Base-by-base conservation (phyloP, 2,113 vertebrate genomes). In the Andinoacara biseriatus region DNA sequence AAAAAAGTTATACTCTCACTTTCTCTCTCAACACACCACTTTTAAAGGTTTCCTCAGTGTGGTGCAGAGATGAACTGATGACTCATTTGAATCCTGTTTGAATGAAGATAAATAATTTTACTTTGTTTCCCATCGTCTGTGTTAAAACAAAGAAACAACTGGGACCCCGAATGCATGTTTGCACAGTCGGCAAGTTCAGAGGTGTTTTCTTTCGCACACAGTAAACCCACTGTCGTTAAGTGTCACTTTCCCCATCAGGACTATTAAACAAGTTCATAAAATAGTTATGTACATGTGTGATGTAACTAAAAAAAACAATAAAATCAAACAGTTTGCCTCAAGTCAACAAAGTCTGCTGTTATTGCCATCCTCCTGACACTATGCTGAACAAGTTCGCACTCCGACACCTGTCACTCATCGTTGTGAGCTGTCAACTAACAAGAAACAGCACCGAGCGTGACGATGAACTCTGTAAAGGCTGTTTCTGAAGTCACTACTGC, bases 51-150 rank as follows among this genome's bases (percentile, higher is more conserved):
- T 57, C 43, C 33, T 85, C 33, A 18, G 38, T 57, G 31, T 20
- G 4, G 29, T 33, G 81, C 52, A 78, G 76, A 40, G 69, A 77
- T 5, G 18, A 40, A 22, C 46, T 24, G 46, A 58, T 86, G 77
- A 83, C 78, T 83, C 76, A 90, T 91, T 92, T 91, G 75, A 89
- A 92, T 91, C 81, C 14, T 1, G 29, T 93, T 92, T 88, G 84
- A 89, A 91, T 86, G 43, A 67, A 72, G 46, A 78, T 80, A 84
- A 86, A 92, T 90, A 76, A 69, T 89, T 92, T 89, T 77, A 35
- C 90, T 85, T 63, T 90, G 83, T 90, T 86, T 86, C 91, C 92
- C 80, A 89, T 81, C 84, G 86, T 91, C 69, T 77, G 43, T 76
- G 38, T 58, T 5, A 49, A 43, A 60, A 54, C 63, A 60, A n/a